Base-by-base conservation (phyloP, 2,113 vertebrate genomes). In the Sterrhoptilus dennistouni region DNA sequence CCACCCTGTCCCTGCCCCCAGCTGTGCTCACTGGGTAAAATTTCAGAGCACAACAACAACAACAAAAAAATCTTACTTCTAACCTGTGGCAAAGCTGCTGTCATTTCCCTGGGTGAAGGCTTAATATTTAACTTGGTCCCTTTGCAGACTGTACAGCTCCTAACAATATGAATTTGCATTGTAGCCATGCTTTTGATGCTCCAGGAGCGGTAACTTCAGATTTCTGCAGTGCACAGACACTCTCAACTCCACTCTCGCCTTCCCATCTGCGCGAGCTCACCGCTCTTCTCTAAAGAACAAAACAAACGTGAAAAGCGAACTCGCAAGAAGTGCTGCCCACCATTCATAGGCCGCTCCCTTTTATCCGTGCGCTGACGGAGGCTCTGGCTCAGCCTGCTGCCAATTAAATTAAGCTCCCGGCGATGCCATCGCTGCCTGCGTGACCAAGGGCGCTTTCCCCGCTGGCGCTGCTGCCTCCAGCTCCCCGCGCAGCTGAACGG, bases 121-220 rank as follows among this genome's bases (percentile, higher is more conserved):
- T 88, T 90, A 84, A 68, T 91, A 49, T 93, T 87, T 94, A 85
- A 94, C 63, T 92, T 1, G n/a, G 80, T 63, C 40, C 75, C 44
- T 89, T 88, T 65, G 68, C 72, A 74, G 70, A 25, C 57, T 53
- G 66, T 89, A 87, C 72, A 77, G 85, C 57, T 89, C 78, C 15
- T 42, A 84, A 36, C 81, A 65, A 61, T 35, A 50, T 8, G 69
- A 87, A 91, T 83, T 89, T 54, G 68, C 65, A 36, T n/a, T 21
- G 47, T 45, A 45, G 66, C 57, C 1, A 0, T 40, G 70, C 65
- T 93, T 96, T 87, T 59, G 80, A 70, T 78, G 88, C 53, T 90
- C 50, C 72, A 40, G 77, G 79, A 96, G 52, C 82, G 75, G 49
- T 35, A 79, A 71, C 64, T 92, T 82, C 53, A 56, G 11, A 57